Conservation (phyloP, 2,797 vertebrate genomes). For the Kryptopterus vitreolus region DNA sequence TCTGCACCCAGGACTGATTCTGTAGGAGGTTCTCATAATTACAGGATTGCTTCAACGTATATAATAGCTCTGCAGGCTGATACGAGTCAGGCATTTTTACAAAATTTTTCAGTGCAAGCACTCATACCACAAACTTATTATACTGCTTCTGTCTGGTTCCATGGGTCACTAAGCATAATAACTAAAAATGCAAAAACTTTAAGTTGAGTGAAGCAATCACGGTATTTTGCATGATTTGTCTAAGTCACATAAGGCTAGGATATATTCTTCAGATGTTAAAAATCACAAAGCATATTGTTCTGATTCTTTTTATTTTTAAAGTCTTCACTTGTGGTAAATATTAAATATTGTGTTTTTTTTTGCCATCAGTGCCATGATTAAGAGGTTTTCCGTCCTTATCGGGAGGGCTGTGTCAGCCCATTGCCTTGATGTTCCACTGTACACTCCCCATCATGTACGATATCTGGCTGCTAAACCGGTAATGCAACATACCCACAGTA, state of each 20-base stretch:
- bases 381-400: constrained; percentile 60
- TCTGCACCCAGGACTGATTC: not conserved
- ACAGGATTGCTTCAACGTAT: not conserved
- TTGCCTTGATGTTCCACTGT: constrained; percentile 24
- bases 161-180: not conserved
- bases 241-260: not conserved
- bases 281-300: not conserved
- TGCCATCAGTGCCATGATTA: constrained; percentile 56
- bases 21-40: not conserved
- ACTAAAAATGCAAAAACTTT: not conserved
- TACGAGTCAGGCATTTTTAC: not conserved
- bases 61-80: not conserved
- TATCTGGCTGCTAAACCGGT: constrained; percentile 67
- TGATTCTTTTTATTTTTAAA: not conserved
- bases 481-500: constrained; percentile 13
- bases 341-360: constrained; percentile 23
- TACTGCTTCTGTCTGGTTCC: not conserved
- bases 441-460: constrained; percentile 52
- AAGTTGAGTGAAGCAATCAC: not conserved
- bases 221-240: not conserved
- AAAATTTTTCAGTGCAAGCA: not conserved
- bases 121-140: not conserved
- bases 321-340: not conserved
- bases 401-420: constrained; percentile 49
- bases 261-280: not conserved